phyloP scores from a whole-genome alignment of 2,888 invertebrate genomes.

The Villa cingulata region DNA sequence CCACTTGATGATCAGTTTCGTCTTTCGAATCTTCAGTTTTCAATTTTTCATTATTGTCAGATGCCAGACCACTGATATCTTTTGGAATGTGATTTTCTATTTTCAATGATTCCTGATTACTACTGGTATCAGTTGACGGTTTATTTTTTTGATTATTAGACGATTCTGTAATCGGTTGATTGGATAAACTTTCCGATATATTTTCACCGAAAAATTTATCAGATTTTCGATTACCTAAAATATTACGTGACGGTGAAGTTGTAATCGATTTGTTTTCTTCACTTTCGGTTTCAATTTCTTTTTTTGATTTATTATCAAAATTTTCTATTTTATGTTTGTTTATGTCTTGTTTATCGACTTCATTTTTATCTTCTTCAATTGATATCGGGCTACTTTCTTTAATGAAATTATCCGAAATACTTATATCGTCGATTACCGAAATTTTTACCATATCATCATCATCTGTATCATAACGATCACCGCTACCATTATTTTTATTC shows the following conservation, averaged over 20 bases:
- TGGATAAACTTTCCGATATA: constrained; percentile 15
- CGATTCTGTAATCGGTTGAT: constrained; percentile 8
- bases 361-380: not conserved
- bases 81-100: not conserved
- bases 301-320: no score
- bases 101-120: not conserved
- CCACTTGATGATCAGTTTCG: not conserved
- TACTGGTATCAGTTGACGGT: not conserved
- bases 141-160: not conserved
- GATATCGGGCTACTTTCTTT: no score
- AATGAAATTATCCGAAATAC: no score
- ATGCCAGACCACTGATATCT: no score
- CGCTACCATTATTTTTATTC: not conserved
- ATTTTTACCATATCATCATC: not conserved
- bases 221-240: constrained; percentile 17
- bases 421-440: not conserved
- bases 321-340: not conserved
- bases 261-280: constrained; percentile 1
- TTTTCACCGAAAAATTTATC: constrained; percentile 19
- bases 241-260: constrained; percentile 8
- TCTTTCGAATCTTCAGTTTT: not conserved
- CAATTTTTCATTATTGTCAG: not conserved
- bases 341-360: not conserved
- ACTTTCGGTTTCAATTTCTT: not conserved
- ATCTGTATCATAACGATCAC: not conserved